Evolutionary conservation across 2,113 vertebrate genomes (phyloP), one percentile per base, ranked within the genome.

Genomic region (Albula glossodonta): DNA sequence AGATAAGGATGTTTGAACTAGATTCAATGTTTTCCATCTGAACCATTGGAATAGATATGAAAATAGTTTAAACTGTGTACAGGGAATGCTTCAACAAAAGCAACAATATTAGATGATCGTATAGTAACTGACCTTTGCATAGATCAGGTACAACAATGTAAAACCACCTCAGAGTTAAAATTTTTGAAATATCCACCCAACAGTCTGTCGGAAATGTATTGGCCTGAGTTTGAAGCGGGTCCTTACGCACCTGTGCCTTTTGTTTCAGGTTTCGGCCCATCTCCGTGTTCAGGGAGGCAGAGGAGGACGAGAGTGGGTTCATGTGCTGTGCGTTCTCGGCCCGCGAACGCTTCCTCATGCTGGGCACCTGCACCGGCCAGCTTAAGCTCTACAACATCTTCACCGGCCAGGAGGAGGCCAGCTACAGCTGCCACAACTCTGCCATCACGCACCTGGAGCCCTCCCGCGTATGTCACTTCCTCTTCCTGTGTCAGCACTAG

Each of bases 351-450:
- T 99, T 99, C 93, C 91, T 99, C 82, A 99, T 99, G 98, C 94
- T 99, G 10, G 98, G 98, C 57, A 99, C 98, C 1, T 99, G 97
- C 91, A 99, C 97, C 0, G 98, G 98, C 12, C 97, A 99, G 92
- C 92, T 99, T 84, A 99, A 99, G 90, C 97, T 99, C 84, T 99
- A 99, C 90, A 99, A 99, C 0, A 97, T 99, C 57, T 99, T 99
- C 83, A 98, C 97, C 85, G 98, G 98, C 12, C 98, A 99, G 92
- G 98, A 99, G 81, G 98, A 99, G 89, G 98, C 98, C 88, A 99
- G 97, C 90, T 99, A 99, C 91, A 98, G 96, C 92, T 99, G 98
- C 92, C 98, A 99, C 92, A 99, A 93, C 89, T 99, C 98, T 1
- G 98, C 98, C 87, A 98, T 99, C 93, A 99, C 97, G 2, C 98